A percentile compares a stretch with the other conserved stretches of the same genome.
Conservation (phyloP, 2,113 vertebrate genomes). For the Megaceryle maxima region DNA sequence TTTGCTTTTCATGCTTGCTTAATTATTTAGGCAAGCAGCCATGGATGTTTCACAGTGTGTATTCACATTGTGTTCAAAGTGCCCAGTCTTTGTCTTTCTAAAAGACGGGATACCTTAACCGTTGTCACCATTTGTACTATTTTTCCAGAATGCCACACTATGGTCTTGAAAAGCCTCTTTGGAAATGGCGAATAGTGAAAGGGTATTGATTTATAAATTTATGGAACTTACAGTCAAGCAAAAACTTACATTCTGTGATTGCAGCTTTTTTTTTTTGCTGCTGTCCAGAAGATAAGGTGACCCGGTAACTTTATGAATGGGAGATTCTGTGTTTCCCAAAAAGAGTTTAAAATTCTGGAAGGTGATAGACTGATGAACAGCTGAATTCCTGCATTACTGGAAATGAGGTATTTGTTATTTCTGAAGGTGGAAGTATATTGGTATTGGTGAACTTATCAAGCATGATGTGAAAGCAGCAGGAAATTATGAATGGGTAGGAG, state of each 20-base stretch:
- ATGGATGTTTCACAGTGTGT: conserved; percentile 59
- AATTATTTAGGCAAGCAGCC: conserved; percentile 70
- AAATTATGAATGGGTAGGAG: conserved; percentile 18
- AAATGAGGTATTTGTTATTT: background rate
- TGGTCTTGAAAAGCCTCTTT: background rate
- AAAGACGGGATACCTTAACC: background rate
- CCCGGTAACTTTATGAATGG: background rate
- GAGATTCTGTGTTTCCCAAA: background rate
- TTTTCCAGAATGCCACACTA: background rate
- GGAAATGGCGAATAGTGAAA: background rate
- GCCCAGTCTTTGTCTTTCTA: background rate
- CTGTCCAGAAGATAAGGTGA: background rate
- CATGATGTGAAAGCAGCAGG: conserved; percentile 7
- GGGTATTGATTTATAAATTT: background rate
- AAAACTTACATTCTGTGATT: background rate
- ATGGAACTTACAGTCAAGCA: background rate
- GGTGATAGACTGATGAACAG: background rate
- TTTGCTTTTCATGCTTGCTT: conserved; percentile 70
- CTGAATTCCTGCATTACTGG: background rate
- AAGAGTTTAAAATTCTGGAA: background rate
- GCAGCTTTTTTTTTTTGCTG: background rate
- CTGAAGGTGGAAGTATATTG: background rate
- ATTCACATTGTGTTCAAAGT: conserved; percentile 34
- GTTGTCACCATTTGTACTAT: background rate
- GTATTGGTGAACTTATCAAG: conserved; percentile 29